phyloP scores from a whole-genome alignment of 2,113 vertebrate species.

The Nycticebus coucang region DNA sequence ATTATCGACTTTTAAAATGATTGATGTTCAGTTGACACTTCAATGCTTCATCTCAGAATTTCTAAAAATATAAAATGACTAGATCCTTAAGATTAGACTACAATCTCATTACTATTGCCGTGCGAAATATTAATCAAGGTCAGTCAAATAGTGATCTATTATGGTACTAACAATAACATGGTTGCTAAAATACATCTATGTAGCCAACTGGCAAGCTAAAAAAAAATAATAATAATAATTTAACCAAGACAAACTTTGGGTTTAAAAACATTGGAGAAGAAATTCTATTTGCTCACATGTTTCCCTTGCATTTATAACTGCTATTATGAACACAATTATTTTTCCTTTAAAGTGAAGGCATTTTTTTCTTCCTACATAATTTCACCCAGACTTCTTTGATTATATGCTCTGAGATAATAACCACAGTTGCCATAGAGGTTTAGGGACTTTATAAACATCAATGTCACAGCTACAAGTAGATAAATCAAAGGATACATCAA shows the following conservation, averaged over 20 bases:
- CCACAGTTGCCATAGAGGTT: constrained; percentile 2
- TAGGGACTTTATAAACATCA: constrained; percentile 62
- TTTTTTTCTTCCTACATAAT: constrained; percentile 47
- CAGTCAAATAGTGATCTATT: neutral
- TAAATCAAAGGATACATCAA: neutral
- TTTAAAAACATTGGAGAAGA: constrained; percentile 46
- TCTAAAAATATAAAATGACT: constrained; percentile 36
- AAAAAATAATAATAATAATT: neutral
- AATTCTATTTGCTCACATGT: constrained; percentile 16
- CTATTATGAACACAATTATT: neutral
- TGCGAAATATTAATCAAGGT: constrained; percentile 11
- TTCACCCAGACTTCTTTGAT: constrained; percentile 53
- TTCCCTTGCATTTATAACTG: constrained; percentile 37
- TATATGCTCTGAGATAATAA: constrained; percentile 43
- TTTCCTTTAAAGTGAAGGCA: neutral
- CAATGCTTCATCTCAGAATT: constrained; percentile 24
- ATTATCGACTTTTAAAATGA: constrained; percentile 36
- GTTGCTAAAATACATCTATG: neutral
- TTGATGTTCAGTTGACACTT: constrained; percentile 10
- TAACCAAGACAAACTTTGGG: neutral
- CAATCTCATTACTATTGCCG: neutral
- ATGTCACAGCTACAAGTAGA: constrained; percentile 48
- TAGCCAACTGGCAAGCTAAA: neutral
- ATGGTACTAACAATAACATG: neutral
- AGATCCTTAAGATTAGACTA: neutral